Evolutionary conservation across 92 coral and sea anemone species (phyloP).

Genomic region (Isaurus tuberculatus): DNA sequence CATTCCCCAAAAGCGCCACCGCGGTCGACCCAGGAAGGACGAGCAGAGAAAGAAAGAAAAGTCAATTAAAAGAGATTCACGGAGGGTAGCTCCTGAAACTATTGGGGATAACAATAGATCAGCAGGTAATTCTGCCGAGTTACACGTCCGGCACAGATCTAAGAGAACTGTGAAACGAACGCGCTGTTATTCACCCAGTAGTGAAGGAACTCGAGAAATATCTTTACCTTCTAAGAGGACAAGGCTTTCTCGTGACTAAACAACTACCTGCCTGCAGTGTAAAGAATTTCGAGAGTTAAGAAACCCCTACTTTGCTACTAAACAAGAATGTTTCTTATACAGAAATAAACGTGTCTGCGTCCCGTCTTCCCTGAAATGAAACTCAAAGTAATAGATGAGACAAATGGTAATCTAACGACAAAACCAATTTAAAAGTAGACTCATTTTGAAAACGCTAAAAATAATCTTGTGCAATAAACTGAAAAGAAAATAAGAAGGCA

Average conservation of each 20-base stretch:
- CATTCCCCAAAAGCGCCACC: constrained; percentile 63
- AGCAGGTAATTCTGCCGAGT: constrained; percentile 32
- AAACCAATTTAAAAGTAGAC: too few species aligned
- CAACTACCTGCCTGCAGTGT: too few species aligned
- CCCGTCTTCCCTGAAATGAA: too few species aligned
- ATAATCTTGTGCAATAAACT: too few species aligned
- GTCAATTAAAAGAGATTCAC: constrained; percentile 25
- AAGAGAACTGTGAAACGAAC: constrained; percentile 84
- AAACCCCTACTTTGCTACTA: too few species aligned
- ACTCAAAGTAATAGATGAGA: too few species aligned
- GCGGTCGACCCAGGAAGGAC: constrained; percentile 83
- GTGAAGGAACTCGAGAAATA: constrained; percentile 86
- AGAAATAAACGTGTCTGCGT: too few species aligned
- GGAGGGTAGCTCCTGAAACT: constrained; percentile 29
- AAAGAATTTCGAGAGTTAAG: too few species aligned
- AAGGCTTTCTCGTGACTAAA: constrained; percentile 67
- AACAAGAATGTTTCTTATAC: too few species aligned
- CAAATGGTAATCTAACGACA: too few species aligned
- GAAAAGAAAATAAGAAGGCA: too few species aligned
- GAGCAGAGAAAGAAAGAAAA: constrained; percentile 34
- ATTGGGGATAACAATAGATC: constrained; percentile 14
- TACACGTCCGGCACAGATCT: constrained; percentile 70
- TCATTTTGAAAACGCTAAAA: too few species aligned
- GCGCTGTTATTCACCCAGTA: constrained; percentile 94
- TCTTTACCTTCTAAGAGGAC: constrained; percentile 79